A percentile compares a stretch with the other conserved stretches of the same genome.
Evolutionary conservation across 2,888 invertebrate species (phyloP).

Genomic region (Macrophya annulata): DNA sequence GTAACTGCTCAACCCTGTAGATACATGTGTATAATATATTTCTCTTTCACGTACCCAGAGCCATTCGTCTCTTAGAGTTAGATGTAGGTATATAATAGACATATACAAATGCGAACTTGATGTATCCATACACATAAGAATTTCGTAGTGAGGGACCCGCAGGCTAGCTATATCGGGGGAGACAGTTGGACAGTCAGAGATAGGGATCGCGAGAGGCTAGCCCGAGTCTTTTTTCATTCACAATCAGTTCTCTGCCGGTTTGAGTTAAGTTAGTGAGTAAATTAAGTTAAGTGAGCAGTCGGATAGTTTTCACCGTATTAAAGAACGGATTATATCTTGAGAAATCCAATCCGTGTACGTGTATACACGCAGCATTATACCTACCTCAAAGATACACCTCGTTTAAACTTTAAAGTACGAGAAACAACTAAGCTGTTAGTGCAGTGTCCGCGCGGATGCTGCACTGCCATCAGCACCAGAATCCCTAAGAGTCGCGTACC

Average conservation of each 20-base stretch:
- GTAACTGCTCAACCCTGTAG: neutral
- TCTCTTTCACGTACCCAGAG: neutral
- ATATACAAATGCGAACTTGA: neutral
- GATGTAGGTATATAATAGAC: neutral
- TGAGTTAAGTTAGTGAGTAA: neutral
- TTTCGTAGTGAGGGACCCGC: constrained; percentile 6
- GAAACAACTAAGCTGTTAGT: neutral
- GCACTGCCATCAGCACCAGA: constrained; percentile 28
- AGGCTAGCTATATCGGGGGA: constrained; percentile 10
- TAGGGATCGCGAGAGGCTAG: neutral
- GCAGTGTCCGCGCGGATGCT: constrained; percentile 30
- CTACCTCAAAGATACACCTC: constrained; percentile 4
- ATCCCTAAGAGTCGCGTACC: constrained; percentile 23
- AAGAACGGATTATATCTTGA: neutral
- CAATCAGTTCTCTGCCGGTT: neutral
- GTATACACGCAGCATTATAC: neutral
- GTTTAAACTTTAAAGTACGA: constrained; percentile 4
- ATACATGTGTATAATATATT: neutral
- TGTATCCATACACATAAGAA: neutral
- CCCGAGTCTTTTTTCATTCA: neutral
- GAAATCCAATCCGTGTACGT: neutral
- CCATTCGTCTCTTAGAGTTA: neutral
- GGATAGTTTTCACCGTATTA: neutral
- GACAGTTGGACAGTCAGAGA: constrained; percentile 10
- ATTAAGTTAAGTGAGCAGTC: neutral